A percentile compares a stretch with the other conserved stretches of the same genome.
These are phyloP conservation scores for Menura novaehollandiae DNA, from an alignment of 2,113 vertebrate genomes.

Conservation along the genomic window DNA sequence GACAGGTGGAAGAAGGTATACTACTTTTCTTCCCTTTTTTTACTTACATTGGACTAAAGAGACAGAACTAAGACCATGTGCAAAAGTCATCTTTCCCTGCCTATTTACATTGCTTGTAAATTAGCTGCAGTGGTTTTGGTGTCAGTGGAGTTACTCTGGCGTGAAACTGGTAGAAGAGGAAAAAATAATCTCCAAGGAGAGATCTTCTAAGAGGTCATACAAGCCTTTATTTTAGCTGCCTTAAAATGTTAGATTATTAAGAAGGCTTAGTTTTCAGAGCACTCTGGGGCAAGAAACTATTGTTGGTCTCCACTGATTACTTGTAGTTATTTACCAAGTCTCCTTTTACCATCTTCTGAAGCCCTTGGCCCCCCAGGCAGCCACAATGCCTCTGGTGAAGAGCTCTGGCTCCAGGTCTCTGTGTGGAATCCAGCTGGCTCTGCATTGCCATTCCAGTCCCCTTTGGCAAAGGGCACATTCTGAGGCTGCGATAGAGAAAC, in stretches of 20 bases:
- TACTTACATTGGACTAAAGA: neutral
- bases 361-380: neutral
- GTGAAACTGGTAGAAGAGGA: neutral
- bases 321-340: neutral
- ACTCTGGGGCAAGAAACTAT: neutral
- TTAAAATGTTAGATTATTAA: neutral
- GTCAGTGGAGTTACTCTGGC: neutral
- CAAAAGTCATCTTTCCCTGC: neutral
- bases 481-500: neutral
- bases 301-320: neutral
- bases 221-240: neutral
- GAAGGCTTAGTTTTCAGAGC: neutral
- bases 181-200: neutral
- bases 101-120: neutral
- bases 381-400: rapidly evolving
- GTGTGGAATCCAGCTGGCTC: neutral
- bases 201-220: neutral
- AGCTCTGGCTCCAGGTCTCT: neutral
- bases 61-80: neutral
- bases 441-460: no score
- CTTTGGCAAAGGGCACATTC: neutral
- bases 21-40: neutral
- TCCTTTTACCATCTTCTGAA: neutral
- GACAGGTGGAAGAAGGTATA: neutral
- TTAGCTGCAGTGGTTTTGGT: neutral